phyloP scores from a whole-genome alignment of 1,140 invertebrate genomes.

The Belonocnema kinseyi region DNA sequence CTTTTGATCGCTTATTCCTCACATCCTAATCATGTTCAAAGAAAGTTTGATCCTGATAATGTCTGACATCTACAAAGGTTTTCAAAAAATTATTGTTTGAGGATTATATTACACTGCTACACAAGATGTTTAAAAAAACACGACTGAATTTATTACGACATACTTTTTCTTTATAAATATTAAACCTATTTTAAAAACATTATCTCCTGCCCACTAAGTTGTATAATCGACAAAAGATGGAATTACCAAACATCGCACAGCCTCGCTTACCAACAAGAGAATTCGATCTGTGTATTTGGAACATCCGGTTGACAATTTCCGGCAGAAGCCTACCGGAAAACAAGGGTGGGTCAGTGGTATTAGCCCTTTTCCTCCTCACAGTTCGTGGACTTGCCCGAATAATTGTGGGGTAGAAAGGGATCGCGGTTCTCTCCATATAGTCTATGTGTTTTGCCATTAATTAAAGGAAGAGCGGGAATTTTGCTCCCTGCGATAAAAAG shows the following conservation, averaged over 20 bases:
- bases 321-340: slow-evolving; percentile 1
- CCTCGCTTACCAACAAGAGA: not conserved
- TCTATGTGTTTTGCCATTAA: slow-evolving; percentile 51
- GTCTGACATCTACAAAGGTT: too few relatives aligned
- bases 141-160: too few relatives aligned
- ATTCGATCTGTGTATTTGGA: slow-evolving; percentile 5
- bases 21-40: too few relatives aligned
- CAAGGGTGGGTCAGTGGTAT: slow-evolving; percentile 34
- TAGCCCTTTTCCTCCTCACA: slow-evolving; percentile 14
- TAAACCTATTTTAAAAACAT: too few relatives aligned
- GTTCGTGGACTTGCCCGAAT: slow-evolving; percentile 34
- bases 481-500: slow-evolving; percentile 52
- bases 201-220: not conserved
- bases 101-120: too few relatives aligned
- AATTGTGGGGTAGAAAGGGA: slow-evolving; percentile 39
- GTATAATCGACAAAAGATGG: not conserved
- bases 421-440: slow-evolving; percentile 1
- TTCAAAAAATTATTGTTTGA: too few relatives aligned
- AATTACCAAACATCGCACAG: not conserved
- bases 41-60: too few relatives aligned
- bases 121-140: too few relatives aligned
- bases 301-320: slow-evolving; percentile 37
- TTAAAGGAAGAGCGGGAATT: slow-evolving; percentile 51
- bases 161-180: too few relatives aligned
- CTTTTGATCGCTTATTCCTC: too few relatives aligned